phyloP scores from a whole-genome alignment of 2,113 vertebrate genomes.

The Pitta sordida region DNA sequence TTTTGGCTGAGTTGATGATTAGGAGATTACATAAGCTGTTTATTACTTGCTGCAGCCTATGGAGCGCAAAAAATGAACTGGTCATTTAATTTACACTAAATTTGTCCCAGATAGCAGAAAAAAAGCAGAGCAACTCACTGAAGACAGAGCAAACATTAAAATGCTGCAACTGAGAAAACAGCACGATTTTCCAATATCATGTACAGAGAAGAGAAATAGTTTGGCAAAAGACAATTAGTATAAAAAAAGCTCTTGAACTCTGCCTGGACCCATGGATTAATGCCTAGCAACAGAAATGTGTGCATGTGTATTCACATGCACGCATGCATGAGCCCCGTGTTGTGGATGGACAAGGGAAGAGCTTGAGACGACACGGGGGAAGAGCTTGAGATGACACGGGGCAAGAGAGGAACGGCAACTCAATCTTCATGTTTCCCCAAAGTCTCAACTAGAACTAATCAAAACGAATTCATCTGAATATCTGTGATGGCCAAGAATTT shows the following conservation, averaged over 20 bases:
- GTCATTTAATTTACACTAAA: constrained; percentile 66
- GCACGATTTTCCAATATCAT: not conserved
- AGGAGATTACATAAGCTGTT: constrained; percentile 67
- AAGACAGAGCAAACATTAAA: constrained; percentile 38
- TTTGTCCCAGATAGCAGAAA: constrained; percentile 38
- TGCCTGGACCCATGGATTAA: not conserved
- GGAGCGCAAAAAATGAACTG: constrained; percentile 55
- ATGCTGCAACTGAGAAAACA: not conserved
- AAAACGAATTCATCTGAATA: constrained; percentile 59
- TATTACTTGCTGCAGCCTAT: constrained; percentile 62
- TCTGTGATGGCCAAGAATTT: constrained; percentile 58
- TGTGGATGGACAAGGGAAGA: not conserved
- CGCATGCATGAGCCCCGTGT: not conserved
- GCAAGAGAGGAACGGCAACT: not conserved
- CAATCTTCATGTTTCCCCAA: constrained; percentile 35
- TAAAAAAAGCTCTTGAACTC: not conserved
- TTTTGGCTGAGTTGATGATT: constrained; percentile 65
- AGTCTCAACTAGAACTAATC: constrained; percentile 55
- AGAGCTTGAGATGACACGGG: not conserved
- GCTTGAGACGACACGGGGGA: not conserved
- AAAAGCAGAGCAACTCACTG: constrained; percentile 28
- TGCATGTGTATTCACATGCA: not conserved
- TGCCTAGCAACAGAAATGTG: constrained; percentile 9
- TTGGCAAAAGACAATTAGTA: constrained; percentile 22
- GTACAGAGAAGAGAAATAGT: constrained; percentile 8